Evolutionary conservation across 2,888 invertebrate genomes (phyloP).

Genomic region (Siphlonurus alternatus): DNA sequence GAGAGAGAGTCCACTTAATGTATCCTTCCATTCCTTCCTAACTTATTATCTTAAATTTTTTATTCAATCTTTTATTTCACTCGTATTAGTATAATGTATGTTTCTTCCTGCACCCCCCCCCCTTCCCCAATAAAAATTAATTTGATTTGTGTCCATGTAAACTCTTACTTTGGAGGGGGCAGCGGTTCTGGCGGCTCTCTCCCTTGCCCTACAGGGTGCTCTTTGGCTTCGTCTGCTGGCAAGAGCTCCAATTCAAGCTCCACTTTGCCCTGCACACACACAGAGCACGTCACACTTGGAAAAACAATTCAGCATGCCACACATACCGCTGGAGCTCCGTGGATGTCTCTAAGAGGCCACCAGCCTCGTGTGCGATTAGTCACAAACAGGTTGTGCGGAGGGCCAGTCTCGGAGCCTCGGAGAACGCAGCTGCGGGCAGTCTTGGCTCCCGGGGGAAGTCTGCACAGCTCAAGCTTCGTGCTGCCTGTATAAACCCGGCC

Average conservation of each 20-base stretch:
- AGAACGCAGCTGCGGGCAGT: background rate
- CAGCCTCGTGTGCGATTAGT: background rate
- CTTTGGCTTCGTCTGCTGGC: background rate
- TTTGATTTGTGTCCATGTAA: no score
- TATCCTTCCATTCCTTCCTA: no score
- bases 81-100: background rate
- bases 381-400: background rate
- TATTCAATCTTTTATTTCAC: no score
- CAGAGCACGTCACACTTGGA: no score
- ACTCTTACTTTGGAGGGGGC: background rate
- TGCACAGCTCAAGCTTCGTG: background rate
- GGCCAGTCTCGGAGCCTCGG: background rate
- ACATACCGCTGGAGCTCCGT: background rate
- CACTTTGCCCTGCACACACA: background rate
- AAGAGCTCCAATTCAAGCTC: background rate
- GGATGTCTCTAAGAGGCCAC: background rate
- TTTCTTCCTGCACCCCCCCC: background rate
- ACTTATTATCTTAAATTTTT: no score
- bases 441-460: background rate
- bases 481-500: background rate
- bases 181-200: background rate
- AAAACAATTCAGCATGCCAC: no score
- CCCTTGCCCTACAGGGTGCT: background rate
- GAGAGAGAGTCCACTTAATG: no score
- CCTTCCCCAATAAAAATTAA: no score